Evolutionary conservation across 2,113 vertebrate genomes (phyloP).

Genomic region (Saguinus midas): DNA sequence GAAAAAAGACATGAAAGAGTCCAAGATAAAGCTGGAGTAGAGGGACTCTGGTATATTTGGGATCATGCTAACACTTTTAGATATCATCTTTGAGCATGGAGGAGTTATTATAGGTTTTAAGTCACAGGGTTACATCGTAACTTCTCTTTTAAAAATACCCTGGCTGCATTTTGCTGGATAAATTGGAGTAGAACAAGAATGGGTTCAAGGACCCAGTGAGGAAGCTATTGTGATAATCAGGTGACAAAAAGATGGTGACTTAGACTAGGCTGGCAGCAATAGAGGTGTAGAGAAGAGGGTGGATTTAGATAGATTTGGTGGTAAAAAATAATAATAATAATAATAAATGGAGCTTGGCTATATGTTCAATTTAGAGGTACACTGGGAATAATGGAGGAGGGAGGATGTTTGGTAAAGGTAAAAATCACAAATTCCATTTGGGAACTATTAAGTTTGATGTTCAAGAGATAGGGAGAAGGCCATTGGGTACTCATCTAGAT

Average conservation of each 20-base stretch:
- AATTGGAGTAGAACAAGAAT: background rate
- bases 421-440: background rate
- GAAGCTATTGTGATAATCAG: too few relatives aligned
- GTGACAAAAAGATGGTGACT: accelerated
- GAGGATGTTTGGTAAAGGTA: accelerated
- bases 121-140: background rate
- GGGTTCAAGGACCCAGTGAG: background rate
- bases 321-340: too few relatives aligned
- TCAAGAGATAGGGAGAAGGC: background rate
- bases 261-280: accelerated
- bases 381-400: accelerated
- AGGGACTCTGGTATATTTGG: background rate
- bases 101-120: background rate
- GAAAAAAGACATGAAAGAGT: background rate
- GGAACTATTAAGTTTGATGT: background rate
- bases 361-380: background rate
- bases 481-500: accelerated
- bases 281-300: background rate
- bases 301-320: background rate
- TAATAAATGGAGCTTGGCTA: background rate
- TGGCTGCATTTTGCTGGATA: background rate
- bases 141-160: background rate
- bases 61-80: background rate
- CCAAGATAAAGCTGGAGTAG: background rate
- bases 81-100: background rate